These are phyloP conservation scores for Orientallactaga bullata DNA, from an alignment of 2,113 vertebrate genomes.

Conservation along the genomic window DNA sequence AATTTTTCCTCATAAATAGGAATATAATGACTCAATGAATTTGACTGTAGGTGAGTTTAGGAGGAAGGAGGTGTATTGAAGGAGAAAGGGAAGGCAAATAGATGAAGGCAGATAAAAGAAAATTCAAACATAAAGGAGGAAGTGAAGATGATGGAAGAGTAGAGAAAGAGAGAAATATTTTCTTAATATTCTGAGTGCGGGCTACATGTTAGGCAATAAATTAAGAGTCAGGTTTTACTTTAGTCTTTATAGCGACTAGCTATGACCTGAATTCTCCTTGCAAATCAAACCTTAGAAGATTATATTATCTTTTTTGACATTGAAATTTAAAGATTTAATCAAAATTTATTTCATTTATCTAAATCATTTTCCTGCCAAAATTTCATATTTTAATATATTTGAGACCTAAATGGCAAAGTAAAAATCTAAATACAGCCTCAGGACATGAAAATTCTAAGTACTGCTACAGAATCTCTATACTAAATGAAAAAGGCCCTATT, in stretches of 20 bases:
- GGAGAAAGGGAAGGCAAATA: neutral
- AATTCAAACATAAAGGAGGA: conserved; percentile 12
- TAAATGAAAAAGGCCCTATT: neutral
- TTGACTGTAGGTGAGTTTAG: neutral
- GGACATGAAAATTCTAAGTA: neutral
- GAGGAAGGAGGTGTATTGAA: neutral
- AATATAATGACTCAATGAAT: neutral
- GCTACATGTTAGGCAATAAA: neutral
- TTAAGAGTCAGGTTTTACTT: conserved; percentile 33
- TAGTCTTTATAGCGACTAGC: conserved; percentile 13
- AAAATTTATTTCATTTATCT: conserved; percentile 23
- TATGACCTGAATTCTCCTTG: conserved; percentile 9
- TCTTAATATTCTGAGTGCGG: neutral
- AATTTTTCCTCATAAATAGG: neutral
- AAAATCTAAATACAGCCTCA: neutral
- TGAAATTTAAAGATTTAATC: conserved; percentile 6
- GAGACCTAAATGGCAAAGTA: conserved; percentile 30
- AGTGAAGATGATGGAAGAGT: neutral
- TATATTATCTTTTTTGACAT: neutral
- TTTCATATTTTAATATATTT: conserved; percentile 10
- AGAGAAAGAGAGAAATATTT: neutral
- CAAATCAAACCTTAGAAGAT: conserved; percentile 16
- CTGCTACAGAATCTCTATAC: neutral
- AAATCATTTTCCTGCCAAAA: neutral
- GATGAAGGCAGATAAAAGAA: neutral